Percentiles rank a stretch among this genome's conserved stretches.
phyloP scores from a whole-genome alignment of 2,797 vertebrate genomes.

The Heliangelus exortis region DNA sequence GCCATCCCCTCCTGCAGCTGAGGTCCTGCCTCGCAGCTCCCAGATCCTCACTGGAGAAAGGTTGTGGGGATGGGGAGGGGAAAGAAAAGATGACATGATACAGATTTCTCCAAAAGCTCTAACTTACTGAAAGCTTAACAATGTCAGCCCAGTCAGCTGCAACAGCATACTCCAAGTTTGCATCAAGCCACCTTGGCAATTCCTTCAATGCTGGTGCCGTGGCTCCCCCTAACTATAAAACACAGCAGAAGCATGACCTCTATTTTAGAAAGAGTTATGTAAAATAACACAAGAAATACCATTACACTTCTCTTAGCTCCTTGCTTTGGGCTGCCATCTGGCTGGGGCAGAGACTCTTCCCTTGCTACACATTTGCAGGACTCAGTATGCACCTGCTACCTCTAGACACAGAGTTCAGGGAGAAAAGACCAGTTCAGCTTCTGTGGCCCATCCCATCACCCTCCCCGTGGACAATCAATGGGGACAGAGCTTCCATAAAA shows the following conservation, averaged over 20 bases:
- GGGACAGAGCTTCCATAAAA: not conserved
- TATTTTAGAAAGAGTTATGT: constrained; percentile 61
- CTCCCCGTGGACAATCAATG: not conserved
- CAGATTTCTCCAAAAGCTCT: constrained; percentile 66
- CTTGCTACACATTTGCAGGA: not conserved
- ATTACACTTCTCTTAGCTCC: constrained; percentile 24
- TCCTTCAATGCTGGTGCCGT: constrained; percentile 93
- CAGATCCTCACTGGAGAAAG: constrained; percentile 46
- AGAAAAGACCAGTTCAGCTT: not conserved
- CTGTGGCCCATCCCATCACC: not conserved
- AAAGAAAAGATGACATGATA: constrained; percentile 58
- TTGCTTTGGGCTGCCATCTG: not conserved
- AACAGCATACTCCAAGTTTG: constrained; percentile 90
- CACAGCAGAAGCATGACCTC: constrained; percentile 68
- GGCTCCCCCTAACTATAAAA: constrained; percentile 89
- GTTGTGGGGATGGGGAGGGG: constrained; percentile 39
- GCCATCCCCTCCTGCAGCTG: not conserved
- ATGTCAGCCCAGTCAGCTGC: constrained; percentile 93
- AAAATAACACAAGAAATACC: constrained; percentile 57
- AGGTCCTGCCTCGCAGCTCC: constrained; percentile 4
- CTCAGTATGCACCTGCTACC: not conserved
- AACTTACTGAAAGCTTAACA: constrained; percentile 93
- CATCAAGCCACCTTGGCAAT: constrained; percentile 90
- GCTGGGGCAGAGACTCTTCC: not conserved
- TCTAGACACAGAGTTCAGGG: not conserved